Evolutionary conservation across 2,797 vertebrate species (phyloP), one percentile per base, ranked within the genome.

Genomic region (Florisuga fusca): DNA sequence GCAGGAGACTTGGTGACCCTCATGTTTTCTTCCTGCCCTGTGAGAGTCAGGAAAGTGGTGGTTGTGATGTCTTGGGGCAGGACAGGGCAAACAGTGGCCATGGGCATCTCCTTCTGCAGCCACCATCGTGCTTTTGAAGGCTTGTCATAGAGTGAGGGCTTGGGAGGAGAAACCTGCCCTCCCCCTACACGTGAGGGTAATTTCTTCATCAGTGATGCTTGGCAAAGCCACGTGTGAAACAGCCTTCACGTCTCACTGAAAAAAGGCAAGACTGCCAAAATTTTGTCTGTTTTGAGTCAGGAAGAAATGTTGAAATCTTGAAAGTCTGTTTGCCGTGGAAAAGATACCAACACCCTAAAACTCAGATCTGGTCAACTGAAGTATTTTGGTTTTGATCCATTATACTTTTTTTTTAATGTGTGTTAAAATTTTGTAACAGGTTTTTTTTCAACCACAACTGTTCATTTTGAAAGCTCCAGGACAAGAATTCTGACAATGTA

Each of bases 271-370:
- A 10, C 93, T 93, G 94, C 87, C 92, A 93, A 93, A 76, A 79
- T 94, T 73, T 94, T 84, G 78, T 95, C 87, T 96, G 91, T 76
- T 95, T 94, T 92, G 87, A 93, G 67, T 90, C 78, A 79, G 78
- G 68, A 82, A 84, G 78, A 77, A 90, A 89, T 82, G 59, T 87
- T 93, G 87, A 94, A 95, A 82, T 92, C 84, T 84, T 51, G 74
- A 45, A 94, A 96, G 71, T 79, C 87, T 92, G 90, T 79, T 92
- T 96, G 92, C 87, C 74, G 84, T 89, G 59, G 84, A 92, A 95
- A 93, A 90, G 87, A 87, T 93, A 94, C 59, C 87, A 92, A 89
- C 53, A 84, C 86, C 95, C 84, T 53, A 69, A 95, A 89, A 68
- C 53, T 94, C 89, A 69, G 82, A 79, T 91, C 71, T 92, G 92